A percentile compares a stretch with the other conserved stretches of the same genome.
Conservation (phyloP, 2,888 invertebrate genomes). For the Archaeoteleia sp. region DNA sequence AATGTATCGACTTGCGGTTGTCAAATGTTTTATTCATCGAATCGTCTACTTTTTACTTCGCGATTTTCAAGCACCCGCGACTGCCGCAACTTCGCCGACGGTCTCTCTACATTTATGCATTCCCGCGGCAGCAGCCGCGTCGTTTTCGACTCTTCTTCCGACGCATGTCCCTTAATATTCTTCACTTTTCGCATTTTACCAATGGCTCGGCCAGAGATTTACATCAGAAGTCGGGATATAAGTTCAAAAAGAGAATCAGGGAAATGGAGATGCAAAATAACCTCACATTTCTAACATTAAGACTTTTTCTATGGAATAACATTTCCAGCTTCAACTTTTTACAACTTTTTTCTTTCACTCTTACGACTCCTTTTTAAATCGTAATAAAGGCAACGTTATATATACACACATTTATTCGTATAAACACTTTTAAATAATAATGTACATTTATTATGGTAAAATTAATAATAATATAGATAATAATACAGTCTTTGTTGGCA, state of each 20-base stretch:
- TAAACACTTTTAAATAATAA: no score
- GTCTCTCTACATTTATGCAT: conserved; percentile 64
- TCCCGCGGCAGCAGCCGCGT: conserved; percentile 51
- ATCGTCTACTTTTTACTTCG: conserved; percentile 65
- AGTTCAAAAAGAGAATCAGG: conserved; percentile 27
- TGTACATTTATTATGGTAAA: no score
- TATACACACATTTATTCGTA: no score
- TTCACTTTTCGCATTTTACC: conserved; percentile 20
- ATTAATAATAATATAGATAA: no score
- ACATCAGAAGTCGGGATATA: conserved; percentile 31
- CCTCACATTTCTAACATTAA: no score
- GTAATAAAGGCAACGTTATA: no score
- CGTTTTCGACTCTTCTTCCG: conserved; percentile 19
- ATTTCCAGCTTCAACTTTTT: no score
- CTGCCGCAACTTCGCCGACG: conserved; percentile 54
- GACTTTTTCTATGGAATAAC: no score
- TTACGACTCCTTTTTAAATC: no score
- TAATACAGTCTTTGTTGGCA: no score
- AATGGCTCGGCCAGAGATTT: conserved; percentile 29
- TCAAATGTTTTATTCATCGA: conserved; percentile 73
- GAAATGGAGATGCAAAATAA: conserved; percentile 35
- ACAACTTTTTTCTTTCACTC: no score
- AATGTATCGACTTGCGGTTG: conserved; percentile 64
- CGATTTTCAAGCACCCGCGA: conserved; percentile 52
- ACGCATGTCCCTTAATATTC: conserved; percentile 46